Base-by-base conservation (phyloP, 2,888 invertebrate genomes). In the Boloria euphrosyne region DNA sequence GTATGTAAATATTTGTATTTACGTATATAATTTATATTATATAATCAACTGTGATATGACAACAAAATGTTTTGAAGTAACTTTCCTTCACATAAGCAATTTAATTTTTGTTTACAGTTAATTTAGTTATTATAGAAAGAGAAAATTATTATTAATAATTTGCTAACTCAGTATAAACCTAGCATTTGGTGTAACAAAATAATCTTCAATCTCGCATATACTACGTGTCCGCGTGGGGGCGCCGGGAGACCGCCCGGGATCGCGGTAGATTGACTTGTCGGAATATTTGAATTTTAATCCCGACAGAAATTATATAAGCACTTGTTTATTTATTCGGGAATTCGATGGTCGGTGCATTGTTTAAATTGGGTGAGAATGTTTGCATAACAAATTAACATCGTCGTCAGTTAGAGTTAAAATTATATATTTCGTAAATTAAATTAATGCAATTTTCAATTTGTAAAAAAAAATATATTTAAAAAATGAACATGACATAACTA, bases 251-350 rank as follows among this genome's bases (percentile, higher is more conserved):
- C 84, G 82, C 84, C 81, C 81, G 85, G 88, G 89, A 85, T 81
- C 80, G 75, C 77, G 72, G 83, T 90, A 89, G 92, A 93, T 93
- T 92, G 93, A 92, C 89, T 92, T 90, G 92, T 92, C 90, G 86
- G 91, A 92, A 92, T 92, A 92, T 92, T 92, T 92, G 90, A 92
- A 92, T 92, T 92, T 92, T 92, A 92, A 93, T 92, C 89, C 86
- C 76, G 80, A 79, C 83, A 81, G 82, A 81, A 82, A 84, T 85
- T 85, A 85, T 80, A 85, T 85, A 87, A 86, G 86, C 87, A 85
- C 84, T 85, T 81, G 80, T 81, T 89, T 87, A 87, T 84, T 86
- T 90, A 91, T 90, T 90, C 90, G 90, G 81, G 68, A 75, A 75
- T 75, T 76, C 75, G 75, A 69, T 76, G 67, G 69, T 63, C 58